A percentile compares a stretch with the other conserved stretches of the same genome.
phyloP scores from a whole-genome alignment of 2,797 vertebrate species.

The Sternarchorhynchus goeldii region DNA sequence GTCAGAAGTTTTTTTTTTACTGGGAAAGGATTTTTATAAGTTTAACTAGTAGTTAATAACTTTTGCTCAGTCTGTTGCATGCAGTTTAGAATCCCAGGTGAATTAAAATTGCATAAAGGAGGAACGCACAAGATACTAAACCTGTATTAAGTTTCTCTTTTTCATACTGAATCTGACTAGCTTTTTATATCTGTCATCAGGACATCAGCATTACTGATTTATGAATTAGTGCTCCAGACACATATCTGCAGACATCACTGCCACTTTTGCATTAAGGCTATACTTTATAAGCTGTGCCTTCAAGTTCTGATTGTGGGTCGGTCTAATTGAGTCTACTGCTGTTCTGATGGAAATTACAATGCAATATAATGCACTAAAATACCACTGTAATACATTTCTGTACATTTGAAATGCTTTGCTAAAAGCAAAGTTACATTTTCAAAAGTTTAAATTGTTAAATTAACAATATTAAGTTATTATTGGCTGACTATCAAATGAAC shows the following conservation, averaged over 20 bases:
- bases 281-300: conserved; percentile 36
- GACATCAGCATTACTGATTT: conserved; percentile 1
- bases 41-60: not conserved
- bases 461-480: not conserved
- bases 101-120: conserved; percentile 21
- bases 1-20: conserved; percentile 29
- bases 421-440: not conserved
- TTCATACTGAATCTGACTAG: conserved; percentile 19
- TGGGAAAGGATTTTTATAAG: conserved; percentile 1
- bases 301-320: conserved; percentile 26
- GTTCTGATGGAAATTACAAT: not conserved
- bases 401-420: not conserved
- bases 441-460: not conserved
- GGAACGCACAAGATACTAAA: conserved; percentile 43
- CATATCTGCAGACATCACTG: conserved; percentile 29
- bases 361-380: not conserved
- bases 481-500: not conserved
- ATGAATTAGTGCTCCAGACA: conserved; percentile 18
- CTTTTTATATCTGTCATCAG: conserved; percentile 1
- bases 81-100: conserved; percentile 8
- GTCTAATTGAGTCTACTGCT: not conserved
- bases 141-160: not conserved
- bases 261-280: not conserved
- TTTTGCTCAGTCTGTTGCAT: conserved; percentile 27
- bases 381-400: not conserved